Conservation (phyloP, 2,888 invertebrate species). For the Abscondita cerata region DNA sequence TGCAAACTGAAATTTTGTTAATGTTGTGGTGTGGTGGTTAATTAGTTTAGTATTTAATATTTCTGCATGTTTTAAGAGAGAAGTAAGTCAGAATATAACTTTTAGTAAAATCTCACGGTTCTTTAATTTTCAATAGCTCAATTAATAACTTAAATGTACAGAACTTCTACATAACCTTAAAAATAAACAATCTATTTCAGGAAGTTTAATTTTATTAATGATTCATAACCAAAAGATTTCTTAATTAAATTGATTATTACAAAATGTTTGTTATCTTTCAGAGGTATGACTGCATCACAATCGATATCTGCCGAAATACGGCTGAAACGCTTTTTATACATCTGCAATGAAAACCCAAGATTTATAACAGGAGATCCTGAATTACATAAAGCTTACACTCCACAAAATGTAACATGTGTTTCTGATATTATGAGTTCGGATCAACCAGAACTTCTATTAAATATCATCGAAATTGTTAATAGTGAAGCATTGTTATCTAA, state of each 20-base stretch:
- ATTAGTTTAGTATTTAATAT: no score
- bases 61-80: no score
- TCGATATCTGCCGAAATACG: conserved; percentile 37
- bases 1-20: no score
- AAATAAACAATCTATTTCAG: conserved; percentile 9
- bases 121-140: no score
- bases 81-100: no score
- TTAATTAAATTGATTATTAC: neutral
- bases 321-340: conserved; percentile 49
- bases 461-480: conserved; percentile 41
- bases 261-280: neutral
- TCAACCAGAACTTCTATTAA: conserved; percentile 34
- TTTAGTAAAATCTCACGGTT: no score
- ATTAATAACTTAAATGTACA: no score
- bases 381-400: conserved; percentile 36
- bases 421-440: conserved; percentile 22
- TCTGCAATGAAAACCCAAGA: conserved; percentile 40
- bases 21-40: no score
- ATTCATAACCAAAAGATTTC: conserved; percentile 9
- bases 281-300: neutral
- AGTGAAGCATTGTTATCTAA: conserved; percentile 43
- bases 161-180: neutral
- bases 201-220: conserved; percentile 17
- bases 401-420: conserved; percentile 25
- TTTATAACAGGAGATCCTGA: conserved; percentile 50